Conservation (phyloP, 1,140 invertebrate species). For the Pseudomyrmex pallidus region DNA sequence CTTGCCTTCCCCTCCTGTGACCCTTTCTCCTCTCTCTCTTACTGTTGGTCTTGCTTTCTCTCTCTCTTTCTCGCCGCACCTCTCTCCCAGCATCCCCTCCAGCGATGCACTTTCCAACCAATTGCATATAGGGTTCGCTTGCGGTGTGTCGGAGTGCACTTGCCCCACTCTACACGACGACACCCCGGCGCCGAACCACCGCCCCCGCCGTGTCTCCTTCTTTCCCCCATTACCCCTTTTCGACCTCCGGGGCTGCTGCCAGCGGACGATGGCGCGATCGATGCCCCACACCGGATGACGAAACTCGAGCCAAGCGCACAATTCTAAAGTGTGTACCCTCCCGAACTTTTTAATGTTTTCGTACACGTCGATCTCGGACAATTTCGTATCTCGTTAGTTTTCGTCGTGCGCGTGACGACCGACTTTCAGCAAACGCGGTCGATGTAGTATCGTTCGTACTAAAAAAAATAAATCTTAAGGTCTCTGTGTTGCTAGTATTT, state of each 20-base stretch:
- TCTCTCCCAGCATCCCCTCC: slow-evolving; percentile 62
- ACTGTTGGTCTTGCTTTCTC: slow-evolving; percentile 53
- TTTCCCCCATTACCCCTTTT: neutral
- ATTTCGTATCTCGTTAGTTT: neutral
- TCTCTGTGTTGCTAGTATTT: neutral
- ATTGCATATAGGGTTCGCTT: slow-evolving; percentile 72
- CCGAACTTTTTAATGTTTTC: slow-evolving; percentile 29
- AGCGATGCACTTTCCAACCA: slow-evolving; percentile 71
- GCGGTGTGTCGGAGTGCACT: slow-evolving; percentile 65
- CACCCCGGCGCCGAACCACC: slow-evolving; percentile 67
- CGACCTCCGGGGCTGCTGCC: neutral
- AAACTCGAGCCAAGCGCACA: slow-evolving; percentile 31
- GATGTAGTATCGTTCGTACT: neutral
- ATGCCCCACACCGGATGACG: slow-evolving; percentile 60
- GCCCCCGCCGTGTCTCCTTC: slow-evolving; percentile 42
- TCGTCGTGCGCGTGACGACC: neutral
- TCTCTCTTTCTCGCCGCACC: slow-evolving; percentile 58
- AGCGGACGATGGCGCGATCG: slow-evolving; percentile 58
- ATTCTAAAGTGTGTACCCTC: slow-evolving; percentile 30
- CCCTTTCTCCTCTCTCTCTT: slow-evolving; percentile 49
- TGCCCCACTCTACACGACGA: slow-evolving; percentile 63
- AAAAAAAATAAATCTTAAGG: neutral
- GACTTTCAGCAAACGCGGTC: slow-evolving; percentile 28
- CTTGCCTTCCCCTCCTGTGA: slow-evolving; percentile 56
- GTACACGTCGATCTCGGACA: neutral